These are phyloP conservation scores for Melieria picta DNA, from an alignment of 2,888 invertebrate genomes.

Conservation along the genomic window DNA sequence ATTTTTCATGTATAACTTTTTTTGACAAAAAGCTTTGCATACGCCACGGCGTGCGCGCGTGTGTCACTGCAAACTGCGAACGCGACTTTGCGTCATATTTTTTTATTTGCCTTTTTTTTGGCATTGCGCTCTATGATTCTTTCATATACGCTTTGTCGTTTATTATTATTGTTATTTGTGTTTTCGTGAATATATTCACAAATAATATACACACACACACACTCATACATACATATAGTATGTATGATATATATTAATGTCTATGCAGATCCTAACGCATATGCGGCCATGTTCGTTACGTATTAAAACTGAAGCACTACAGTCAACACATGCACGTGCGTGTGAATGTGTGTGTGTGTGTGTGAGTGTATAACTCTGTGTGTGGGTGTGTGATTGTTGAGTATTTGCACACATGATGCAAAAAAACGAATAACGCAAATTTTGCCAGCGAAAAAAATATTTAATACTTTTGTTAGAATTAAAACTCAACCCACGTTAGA, in stretches of 20 bases:
- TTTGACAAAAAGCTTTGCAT: conserved; percentile 25
- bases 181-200: too few relatives aligned
- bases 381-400: too few relatives aligned
- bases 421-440: not conserved
- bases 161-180: not conserved
- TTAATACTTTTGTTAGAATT: conserved; percentile 19
- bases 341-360: too few relatives aligned
- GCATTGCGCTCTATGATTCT: too few relatives aligned
- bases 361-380: too few relatives aligned
- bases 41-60: conserved; percentile 10
- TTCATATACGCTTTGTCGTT: not conserved
- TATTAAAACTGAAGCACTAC: too few relatives aligned
- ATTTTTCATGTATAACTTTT: not conserved
- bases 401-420: too few relatives aligned
- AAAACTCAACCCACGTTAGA: conserved; percentile 11
- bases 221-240: not conserved
- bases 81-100: too few relatives aligned
- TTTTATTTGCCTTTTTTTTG: too few relatives aligned
- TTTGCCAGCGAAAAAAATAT: conserved; percentile 1
- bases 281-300: too few relatives aligned
- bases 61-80: not conserved
- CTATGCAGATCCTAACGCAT: too few relatives aligned
- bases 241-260: not conserved
- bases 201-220: not conserved
- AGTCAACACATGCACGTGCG: too few relatives aligned